Percentiles rank a stretch among this genome's conserved stretches.
Conservation (phyloP, 2,113 vertebrate species). For the Siniperca knerii region DNA sequence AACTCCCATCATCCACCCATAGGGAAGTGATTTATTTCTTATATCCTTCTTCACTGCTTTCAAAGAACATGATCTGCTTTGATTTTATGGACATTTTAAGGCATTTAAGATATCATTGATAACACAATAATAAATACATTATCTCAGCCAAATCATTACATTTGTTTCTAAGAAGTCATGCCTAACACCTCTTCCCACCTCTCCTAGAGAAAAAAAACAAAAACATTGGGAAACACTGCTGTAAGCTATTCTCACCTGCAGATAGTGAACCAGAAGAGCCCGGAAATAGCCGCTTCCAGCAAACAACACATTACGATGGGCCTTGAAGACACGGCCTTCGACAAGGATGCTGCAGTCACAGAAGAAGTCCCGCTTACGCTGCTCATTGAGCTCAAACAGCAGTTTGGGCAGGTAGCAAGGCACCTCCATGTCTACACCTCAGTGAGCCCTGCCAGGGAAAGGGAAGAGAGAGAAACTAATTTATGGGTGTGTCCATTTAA, state of each 20-base stretch:
- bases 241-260: constrained; percentile 81
- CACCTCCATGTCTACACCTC: constrained; percentile 88
- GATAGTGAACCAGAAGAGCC: constrained; percentile 93
- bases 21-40: not conserved
- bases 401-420: constrained; percentile 93
- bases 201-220: not conserved
- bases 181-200: not conserved
- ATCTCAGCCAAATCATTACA: not conserved
- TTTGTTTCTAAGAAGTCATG: not conserved
- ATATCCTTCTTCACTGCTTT: not conserved
- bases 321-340: constrained; percentile 96
- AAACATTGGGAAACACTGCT: not conserved
- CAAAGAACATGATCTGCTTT: not conserved
- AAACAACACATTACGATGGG: constrained; percentile 97
- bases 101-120: not conserved
- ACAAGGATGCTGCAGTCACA: constrained; percentile 99
- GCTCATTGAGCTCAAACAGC: constrained; percentile 94
- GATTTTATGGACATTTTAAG: not conserved
- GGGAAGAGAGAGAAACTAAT: not conserved
- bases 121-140: not conserved
- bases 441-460: constrained; percentile 12
- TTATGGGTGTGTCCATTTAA: not conserved
- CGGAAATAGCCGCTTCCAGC: constrained; percentile 97
- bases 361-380: constrained; percentile 96
- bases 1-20: not conserved